Percentiles rank a stretch among this genome's conserved stretches.
Evolutionary conservation across 1,140 invertebrate genomes (phyloP).

Genomic region (Apis laboriosa): DNA sequence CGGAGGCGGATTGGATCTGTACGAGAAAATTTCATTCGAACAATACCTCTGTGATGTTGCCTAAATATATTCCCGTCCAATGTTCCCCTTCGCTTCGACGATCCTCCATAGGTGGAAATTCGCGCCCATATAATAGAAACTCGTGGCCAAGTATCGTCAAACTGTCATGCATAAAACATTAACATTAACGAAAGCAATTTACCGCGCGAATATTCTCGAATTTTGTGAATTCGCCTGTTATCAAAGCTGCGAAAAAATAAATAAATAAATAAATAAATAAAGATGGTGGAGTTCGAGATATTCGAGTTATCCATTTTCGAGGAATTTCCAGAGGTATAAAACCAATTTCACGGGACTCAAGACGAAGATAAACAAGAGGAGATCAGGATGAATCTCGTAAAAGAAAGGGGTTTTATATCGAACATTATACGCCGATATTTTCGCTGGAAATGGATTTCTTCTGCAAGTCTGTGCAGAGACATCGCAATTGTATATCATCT

Average conservation of each 20-base stretch:
- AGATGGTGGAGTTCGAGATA: neutral
- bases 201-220: no score
- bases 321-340: neutral
- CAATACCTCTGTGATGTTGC: neutral
- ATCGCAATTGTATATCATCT: constrained; percentile 45
- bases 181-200: constrained; percentile 10
- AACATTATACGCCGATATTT: constrained; percentile 43
- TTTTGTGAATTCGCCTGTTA: neutral
- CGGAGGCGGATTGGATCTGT: no score
- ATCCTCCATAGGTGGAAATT: neutral
- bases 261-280: no score
- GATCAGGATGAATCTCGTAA: constrained; percentile 20
- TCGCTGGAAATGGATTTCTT: constrained; percentile 19
- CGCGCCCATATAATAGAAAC: neutral
- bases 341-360: constrained; percentile 2
- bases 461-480: constrained; percentile 20
- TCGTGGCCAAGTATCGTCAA: neutral
- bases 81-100: neutral
- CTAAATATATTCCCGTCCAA: neutral
- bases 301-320: neutral
- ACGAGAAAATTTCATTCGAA: constrained; percentile 1
- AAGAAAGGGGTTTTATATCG: constrained; percentile 37
- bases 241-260: no score
- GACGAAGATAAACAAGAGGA: constrained; percentile 31
- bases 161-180: constrained; percentile 15